phyloP scores from a whole-genome alignment of 2,888 invertebrate species.

The Lycaena phlaeas region DNA sequence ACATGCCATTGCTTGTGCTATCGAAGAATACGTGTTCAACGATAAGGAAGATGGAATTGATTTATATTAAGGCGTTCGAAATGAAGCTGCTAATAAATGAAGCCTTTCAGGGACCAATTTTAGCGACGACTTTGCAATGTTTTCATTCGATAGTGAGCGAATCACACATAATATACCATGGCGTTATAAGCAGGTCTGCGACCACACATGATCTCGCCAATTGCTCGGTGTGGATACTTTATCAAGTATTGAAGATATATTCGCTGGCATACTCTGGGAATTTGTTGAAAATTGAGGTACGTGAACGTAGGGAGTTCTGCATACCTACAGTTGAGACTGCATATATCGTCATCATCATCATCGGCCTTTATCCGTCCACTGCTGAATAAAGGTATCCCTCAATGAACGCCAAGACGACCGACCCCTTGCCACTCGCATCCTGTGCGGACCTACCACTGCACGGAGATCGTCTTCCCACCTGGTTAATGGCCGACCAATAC shows the following conservation, averaged over 20 bases:
- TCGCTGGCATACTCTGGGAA: slow-evolving; percentile 37
- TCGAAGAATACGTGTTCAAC: slow-evolving; percentile 22
- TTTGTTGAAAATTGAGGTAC: slow-evolving; percentile 38
- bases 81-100: slow-evolving; percentile 37
- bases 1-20: slow-evolving; percentile 16
- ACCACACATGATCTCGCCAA: slow-evolving; percentile 37
- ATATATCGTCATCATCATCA: no score
- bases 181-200: slow-evolving; percentile 28
- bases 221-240: slow-evolving; percentile 45
- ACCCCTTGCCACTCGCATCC: no score
- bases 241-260: slow-evolving; percentile 48
- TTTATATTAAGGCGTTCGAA: slow-evolving; percentile 36
- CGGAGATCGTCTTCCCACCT: no score
- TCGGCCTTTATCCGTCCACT: no score
- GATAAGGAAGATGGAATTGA: slow-evolving; percentile 35
- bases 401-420: no score
- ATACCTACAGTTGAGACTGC: no score
- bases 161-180: slow-evolving; percentile 48
- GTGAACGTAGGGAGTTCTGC: no score
- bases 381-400: no score
- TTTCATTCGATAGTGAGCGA: slow-evolving; percentile 53
- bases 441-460: no score
- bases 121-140: slow-evolving; percentile 41
- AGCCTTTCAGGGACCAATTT: slow-evolving; percentile 42
- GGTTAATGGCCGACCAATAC: no score